Evolutionary conservation across 2,888 invertebrate species (phyloP).

Genomic region (Muscina levida): DNA sequence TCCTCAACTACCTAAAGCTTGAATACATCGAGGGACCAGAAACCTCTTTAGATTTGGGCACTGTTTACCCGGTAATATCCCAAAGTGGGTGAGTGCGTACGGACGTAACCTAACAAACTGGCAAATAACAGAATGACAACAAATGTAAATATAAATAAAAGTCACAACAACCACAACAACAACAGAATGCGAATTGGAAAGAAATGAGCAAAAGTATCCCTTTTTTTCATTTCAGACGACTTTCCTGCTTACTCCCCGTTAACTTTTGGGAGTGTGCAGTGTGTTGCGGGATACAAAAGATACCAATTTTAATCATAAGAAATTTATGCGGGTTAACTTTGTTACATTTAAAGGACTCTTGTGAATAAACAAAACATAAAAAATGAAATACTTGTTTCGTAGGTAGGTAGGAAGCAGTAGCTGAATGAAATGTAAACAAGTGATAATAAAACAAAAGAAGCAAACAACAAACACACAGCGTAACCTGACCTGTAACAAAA

Average conservation of each 20-base stretch:
- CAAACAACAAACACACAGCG: slow-evolving; percentile 19
- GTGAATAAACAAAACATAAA: slow-evolving; percentile 44
- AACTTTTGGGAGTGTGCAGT: slow-evolving; percentile 1
- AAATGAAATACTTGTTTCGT: background rate
- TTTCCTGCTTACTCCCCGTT: slow-evolving; percentile 3
- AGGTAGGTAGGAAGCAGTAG: slow-evolving; percentile 31
- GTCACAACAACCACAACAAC: slow-evolving; percentile 16
- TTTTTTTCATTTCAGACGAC: slow-evolving; percentile 13
- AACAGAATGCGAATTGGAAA: background rate
- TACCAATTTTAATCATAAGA: slow-evolving; percentile 56
- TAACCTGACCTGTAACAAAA: slow-evolving; percentile 31
- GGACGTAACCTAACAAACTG: slow-evolving; percentile 20
- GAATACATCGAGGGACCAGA: slow-evolving; percentile 18
- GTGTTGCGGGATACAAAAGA: slow-evolving; percentile 35
- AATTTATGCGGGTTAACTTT: slow-evolving; percentile 62
- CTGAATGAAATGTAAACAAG: slow-evolving; percentile 34
- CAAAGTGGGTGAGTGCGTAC: slow-evolving; percentile 8
- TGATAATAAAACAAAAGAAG: slow-evolving; percentile 38
- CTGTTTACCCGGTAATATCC: slow-evolving; percentile 8
- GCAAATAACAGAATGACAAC: slow-evolving; percentile 43
- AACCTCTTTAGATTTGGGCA: slow-evolving; percentile 36
- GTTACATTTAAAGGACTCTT: slow-evolving; percentile 51
- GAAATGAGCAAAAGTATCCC: slow-evolving; percentile 47
- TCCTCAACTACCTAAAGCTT: slow-evolving; percentile 16
- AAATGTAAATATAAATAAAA: slow-evolving; percentile 48